Evolutionary conservation across 1,140 invertebrate species (phyloP).

Genomic region (Magallana angulata): DNA sequence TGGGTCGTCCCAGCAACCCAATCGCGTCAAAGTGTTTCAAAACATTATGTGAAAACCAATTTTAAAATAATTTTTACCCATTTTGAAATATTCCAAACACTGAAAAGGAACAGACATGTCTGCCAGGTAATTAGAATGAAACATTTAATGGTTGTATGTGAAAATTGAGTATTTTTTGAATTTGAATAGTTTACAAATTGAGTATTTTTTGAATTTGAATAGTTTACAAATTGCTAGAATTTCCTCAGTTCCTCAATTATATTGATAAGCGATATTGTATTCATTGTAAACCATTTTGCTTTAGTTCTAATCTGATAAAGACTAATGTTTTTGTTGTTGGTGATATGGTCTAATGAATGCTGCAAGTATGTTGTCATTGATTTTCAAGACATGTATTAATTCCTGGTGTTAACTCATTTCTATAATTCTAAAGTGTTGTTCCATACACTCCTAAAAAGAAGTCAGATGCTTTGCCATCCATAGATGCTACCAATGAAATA

Average conservation of each 20-base stretch:
- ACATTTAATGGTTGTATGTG: not conserved
- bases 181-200: not conserved
- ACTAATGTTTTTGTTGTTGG: too few species aligned
- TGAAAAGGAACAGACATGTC: not conserved
- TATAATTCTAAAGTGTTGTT: constrained; percentile 55
- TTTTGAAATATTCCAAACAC: not conserved
- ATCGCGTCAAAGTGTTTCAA: constrained; percentile 30
- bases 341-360: too few species aligned
- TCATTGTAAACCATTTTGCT: too few species aligned
- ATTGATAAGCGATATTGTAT: too few species aligned
- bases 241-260: not conserved
- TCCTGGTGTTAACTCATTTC: constrained; percentile 16
- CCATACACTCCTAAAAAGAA: constrained; percentile 56
- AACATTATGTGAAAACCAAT: constrained; percentile 12
- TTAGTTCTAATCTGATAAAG: too few species aligned
- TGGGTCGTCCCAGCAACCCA: constrained; percentile 28
- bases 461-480: constrained; percentile 45
- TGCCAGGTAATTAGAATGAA: not conserved
- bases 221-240: not conserved
- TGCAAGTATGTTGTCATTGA: too few species aligned
- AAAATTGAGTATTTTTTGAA: not conserved
- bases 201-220: not conserved
- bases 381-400: too few species aligned
- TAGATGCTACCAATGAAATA: constrained; percentile 62
- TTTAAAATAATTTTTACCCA: not conserved